Conservation (phyloP, 2,888 invertebrate genomes). For the Drosophila buzzatii region DNA sequence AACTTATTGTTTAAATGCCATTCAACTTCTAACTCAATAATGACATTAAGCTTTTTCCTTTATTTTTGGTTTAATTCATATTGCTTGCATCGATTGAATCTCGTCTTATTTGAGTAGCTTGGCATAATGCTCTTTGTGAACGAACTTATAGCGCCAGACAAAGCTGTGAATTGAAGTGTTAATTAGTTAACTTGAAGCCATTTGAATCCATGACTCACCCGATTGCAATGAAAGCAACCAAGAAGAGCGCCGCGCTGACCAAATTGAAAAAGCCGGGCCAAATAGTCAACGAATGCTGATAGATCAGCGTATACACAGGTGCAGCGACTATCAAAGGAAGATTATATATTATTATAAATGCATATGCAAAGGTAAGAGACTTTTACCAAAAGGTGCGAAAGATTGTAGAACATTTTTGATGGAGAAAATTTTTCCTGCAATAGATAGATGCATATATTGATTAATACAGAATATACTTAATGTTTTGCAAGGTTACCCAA, state of each 20-base stretch:
- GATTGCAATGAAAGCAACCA: slow-evolving; percentile 74
- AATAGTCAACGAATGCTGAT: slow-evolving; percentile 86
- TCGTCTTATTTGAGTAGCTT: slow-evolving; percentile 67
- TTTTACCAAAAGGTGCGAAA: slow-evolving; percentile 86
- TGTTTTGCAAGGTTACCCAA: slow-evolving; percentile 76
- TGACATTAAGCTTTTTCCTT: no score
- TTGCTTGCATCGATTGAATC: neutral
- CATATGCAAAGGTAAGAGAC: neutral
- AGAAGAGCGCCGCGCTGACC: slow-evolving; percentile 86
- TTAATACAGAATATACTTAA: neutral
- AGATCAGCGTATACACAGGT: slow-evolving; percentile 89
- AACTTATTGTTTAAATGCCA: neutral
- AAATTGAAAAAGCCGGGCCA: slow-evolving; percentile 88
- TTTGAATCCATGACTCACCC: slow-evolving; percentile 60
- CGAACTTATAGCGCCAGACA: slow-evolving; percentile 72
- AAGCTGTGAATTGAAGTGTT: slow-evolving; percentile 48
- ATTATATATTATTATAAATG: neutral
- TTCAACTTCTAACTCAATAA: neutral
- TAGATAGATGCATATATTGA: neutral
- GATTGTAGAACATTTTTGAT: slow-evolving; percentile 89
- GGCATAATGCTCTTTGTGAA: slow-evolving; percentile 71
- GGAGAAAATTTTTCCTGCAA: slow-evolving; percentile 89
- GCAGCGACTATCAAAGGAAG: slow-evolving; percentile 85
- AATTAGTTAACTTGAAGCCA: neutral
- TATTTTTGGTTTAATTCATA: neutral